Percentiles rank a stretch among this genome's conserved stretches.
These are phyloP conservation scores for Columba livia DNA, from an alignment of 2,113 vertebrate species.

Conservation along the genomic window DNA sequence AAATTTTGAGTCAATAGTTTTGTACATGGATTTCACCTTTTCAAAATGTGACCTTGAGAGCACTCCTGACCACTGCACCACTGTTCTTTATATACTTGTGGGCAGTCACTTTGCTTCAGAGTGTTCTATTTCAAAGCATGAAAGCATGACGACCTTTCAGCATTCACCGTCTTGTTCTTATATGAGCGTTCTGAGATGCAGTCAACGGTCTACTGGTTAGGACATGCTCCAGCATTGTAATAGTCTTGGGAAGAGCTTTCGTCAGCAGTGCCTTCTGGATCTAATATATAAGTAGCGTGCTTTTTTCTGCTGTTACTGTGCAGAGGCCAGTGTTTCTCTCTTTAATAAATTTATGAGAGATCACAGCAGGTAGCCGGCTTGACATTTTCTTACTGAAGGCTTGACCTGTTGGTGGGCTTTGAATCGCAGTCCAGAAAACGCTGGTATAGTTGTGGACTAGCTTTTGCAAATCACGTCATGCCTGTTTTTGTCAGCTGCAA, in stretches of 20 bases:
- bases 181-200: constrained; percentile 40
- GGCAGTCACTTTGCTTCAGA: constrained; percentile 13
- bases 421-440: not conserved
- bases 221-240: constrained; percentile 59
- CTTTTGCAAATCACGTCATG: not conserved
- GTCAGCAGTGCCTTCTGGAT: not conserved
- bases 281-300: not conserved
- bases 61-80: not conserved
- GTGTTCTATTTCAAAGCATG: constrained; percentile 60
- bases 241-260: constrained; percentile 9
- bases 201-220: constrained; percentile 40
- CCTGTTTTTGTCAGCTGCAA: not conserved
- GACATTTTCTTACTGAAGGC: not conserved
- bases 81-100: constrained; percentile 21
- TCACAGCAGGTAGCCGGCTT: not conserved
- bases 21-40: not conserved
- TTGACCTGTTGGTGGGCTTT: not conserved
- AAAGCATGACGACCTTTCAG: constrained; percentile 69
- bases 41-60: not conserved
- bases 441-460: not conserved
- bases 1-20: not conserved
- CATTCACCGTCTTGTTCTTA: constrained; percentile 22
- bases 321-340: not conserved
- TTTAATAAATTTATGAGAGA: not conserved
- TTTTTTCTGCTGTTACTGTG: not conserved